phyloP scores from a whole-genome alignment of 2,113 vertebrate species.

The Oreochromis tanganicae region DNA sequence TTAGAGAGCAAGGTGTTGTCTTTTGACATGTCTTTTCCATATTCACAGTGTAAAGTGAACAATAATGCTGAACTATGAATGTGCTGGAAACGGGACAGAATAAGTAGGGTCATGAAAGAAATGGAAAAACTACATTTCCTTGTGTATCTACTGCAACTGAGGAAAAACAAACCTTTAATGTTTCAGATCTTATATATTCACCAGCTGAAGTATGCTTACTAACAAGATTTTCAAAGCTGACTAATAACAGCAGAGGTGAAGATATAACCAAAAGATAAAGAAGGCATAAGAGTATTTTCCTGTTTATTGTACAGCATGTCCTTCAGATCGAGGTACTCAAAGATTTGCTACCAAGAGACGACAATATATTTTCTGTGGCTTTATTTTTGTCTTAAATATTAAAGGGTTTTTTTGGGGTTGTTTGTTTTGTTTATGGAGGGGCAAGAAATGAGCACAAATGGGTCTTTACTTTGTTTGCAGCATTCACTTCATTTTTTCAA shows the following conservation, averaged over 20 bases:
- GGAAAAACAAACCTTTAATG: neutral
- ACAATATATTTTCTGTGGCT: neutral
- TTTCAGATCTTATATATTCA: neutral
- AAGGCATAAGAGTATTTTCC: neutral
- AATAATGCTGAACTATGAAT: too few relatives aligned
- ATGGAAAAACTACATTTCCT: neutral
- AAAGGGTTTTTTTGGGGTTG: neutral
- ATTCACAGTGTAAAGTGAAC: too few relatives aligned
- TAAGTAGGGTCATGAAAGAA: too few relatives aligned
- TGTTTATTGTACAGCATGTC: neutral
- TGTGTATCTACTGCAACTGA: neutral
- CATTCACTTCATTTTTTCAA: neutral
- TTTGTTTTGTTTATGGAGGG: neutral
- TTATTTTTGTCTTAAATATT: neutral
- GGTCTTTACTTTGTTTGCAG: neutral
- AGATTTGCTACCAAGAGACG: neutral
- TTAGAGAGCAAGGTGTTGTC: too few relatives aligned
- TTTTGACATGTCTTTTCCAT: too few relatives aligned
- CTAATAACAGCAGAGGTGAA: neutral
- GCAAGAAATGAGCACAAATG: neutral
- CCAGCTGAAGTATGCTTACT: neutral
- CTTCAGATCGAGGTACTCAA: neutral
- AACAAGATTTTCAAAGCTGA: neutral
- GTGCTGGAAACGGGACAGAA: too few relatives aligned
- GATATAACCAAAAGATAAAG: neutral